phyloP scores from a whole-genome alignment of 2,888 invertebrate genomes.

The Onchidella celtica region DNA sequence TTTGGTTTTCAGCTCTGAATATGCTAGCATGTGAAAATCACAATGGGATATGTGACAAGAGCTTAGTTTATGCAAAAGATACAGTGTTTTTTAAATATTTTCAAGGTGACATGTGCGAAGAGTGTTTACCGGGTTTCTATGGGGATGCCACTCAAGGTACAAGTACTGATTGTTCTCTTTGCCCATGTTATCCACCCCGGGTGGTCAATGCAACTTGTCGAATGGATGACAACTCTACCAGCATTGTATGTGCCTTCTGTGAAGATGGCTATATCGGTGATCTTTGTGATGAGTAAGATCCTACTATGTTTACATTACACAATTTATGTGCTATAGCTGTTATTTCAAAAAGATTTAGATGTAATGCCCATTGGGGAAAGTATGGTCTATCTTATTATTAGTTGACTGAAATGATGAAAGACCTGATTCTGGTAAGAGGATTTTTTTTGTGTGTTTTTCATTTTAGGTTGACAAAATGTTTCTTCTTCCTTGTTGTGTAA shows the following conservation, averaged over 20 bases:
- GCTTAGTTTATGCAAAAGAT: constrained; percentile 53
- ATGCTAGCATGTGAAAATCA: constrained; percentile 91
- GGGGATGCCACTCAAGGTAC: constrained; percentile 78
- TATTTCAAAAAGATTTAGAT: no score
- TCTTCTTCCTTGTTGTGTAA: no score
- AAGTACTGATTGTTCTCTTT: constrained; percentile 83
- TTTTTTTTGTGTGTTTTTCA: no score
- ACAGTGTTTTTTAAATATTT: background rate
- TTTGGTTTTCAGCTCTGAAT: no score
- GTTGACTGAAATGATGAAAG: no score
- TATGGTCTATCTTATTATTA: no score
- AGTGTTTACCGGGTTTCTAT: constrained; percentile 74
- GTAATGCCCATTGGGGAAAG: no score
- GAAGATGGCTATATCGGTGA: constrained; percentile 92
- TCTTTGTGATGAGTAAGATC: constrained; percentile 89
- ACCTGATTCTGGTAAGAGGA: no score
- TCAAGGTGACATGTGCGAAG: constrained; percentile 85
- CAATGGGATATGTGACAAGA: constrained; percentile 85
- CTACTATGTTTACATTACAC: no score
- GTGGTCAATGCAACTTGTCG: constrained; percentile 60
- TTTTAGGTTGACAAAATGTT: no score
- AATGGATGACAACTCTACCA: constrained; percentile 36
- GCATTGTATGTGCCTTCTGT: constrained; percentile 87
- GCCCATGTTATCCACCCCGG: constrained; percentile 77
- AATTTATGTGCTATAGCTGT: no score